Conservation (phyloP, 2,113 vertebrate species). For the Rhynchopsitta pachyrhyncha region DNA sequence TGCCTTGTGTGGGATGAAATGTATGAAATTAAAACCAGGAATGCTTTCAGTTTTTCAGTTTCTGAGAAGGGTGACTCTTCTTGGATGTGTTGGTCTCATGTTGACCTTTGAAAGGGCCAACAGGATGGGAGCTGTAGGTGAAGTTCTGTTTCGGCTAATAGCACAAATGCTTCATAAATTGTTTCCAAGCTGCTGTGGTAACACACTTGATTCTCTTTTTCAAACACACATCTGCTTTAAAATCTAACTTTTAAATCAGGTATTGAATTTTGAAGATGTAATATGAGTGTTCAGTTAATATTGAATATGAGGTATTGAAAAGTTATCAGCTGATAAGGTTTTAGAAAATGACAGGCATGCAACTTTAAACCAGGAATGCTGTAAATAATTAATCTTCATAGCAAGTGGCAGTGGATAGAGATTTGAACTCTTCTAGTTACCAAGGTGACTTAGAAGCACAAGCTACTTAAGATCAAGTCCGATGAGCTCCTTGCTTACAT, state of each 20-base stretch:
- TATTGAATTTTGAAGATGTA: not conserved
- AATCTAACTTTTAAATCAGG: constrained; percentile 20
- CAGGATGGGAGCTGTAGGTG: not conserved
- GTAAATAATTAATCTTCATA: not conserved
- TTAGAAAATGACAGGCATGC: not conserved
- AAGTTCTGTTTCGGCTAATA: constrained; percentile 24
- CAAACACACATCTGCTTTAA: not conserved
- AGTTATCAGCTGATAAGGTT: not conserved
- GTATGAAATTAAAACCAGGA: not conserved
- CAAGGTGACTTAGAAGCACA: not conserved
- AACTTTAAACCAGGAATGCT: not conserved
- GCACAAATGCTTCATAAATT: constrained; percentile 30
- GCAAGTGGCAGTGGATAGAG: not conserved
- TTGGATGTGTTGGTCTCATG: not conserved
- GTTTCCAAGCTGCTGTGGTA: constrained; percentile 40
- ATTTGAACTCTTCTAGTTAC: not conserved
- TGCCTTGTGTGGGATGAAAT: not conserved
- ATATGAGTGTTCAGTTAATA: not conserved
- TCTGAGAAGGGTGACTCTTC: not conserved
- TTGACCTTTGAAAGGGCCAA: not conserved
- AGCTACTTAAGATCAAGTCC: not conserved
- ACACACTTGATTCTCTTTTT: not conserved
- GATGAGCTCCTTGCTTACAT: not conserved
- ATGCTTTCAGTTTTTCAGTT: not conserved
- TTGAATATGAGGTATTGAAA: not conserved